Evolutionary conservation across 2,888 invertebrate genomes (phyloP).

Genomic region (Pseudoips prasinana): DNA sequence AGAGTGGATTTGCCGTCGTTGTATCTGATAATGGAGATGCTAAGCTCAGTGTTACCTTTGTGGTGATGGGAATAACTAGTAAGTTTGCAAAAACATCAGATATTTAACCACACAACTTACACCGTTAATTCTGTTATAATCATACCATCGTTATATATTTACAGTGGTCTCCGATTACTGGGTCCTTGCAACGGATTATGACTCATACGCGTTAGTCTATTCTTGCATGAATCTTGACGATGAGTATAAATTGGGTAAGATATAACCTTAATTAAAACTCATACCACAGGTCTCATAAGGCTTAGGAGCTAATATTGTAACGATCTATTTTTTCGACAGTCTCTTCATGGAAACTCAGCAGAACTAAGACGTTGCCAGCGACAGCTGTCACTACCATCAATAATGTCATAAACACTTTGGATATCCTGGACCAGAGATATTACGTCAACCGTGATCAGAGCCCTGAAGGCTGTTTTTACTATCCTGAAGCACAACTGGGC

Average conservation of each 20-base stretch:
- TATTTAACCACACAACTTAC: too few relatives aligned
- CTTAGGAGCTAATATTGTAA: too few relatives aligned
- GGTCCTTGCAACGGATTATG: slow-evolving; percentile 79
- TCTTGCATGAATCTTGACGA: slow-evolving; percentile 74
- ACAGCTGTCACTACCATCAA: slow-evolving; percentile 34
- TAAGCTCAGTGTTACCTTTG: slow-evolving; percentile 83
- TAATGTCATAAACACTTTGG: slow-evolving; percentile 27
- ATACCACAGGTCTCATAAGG: too few relatives aligned
- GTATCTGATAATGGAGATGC: slow-evolving; percentile 77
- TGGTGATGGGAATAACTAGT: slow-evolving; percentile 53
- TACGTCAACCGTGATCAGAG: slow-evolving; percentile 38
- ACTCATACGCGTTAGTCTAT: slow-evolving; percentile 82
- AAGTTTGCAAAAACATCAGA: too few relatives aligned
- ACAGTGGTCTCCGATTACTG: slow-evolving; percentile 41
- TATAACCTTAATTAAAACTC: too few relatives aligned
- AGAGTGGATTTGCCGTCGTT: slow-evolving; percentile 38
- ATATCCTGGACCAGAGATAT: slow-evolving; percentile 44
- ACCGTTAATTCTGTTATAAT: too few relatives aligned
- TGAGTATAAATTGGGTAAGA: slow-evolving; percentile 25
- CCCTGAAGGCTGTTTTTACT: slow-evolving; percentile 49
- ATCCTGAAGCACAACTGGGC: slow-evolving; percentile 40
- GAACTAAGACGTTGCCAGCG: slow-evolving; percentile 34
- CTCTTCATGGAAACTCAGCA: slow-evolving; percentile 53
- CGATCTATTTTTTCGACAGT: too few relatives aligned
- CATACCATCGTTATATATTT: slow-evolving; percentile 3